Percentiles rank a stretch among this genome's conserved stretches.
Conservation (phyloP, 1,140 invertebrate species). For the Portunus trituberculatus region DNA sequence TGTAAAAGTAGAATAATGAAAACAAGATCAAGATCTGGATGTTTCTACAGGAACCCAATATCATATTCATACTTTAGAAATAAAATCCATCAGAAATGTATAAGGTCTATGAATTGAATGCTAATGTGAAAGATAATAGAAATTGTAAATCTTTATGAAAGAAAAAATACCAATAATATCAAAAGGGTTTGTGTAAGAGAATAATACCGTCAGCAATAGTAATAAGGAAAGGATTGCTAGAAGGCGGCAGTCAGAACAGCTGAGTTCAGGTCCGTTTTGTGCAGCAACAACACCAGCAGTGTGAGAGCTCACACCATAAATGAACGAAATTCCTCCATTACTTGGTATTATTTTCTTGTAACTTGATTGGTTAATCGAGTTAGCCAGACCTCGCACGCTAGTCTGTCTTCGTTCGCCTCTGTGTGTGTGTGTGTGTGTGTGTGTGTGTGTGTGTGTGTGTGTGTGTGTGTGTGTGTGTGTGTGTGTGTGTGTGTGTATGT, state of each 20-base stretch:
- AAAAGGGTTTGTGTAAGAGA: not conserved
- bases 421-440: constrained; percentile 18
- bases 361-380: constrained; percentile 9
- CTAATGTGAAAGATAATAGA: not conserved
- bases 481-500: not conserved
- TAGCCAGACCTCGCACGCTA: constrained; percentile 7
- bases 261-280: not conserved
- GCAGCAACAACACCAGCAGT: not conserved
- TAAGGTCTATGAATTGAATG: too few species aligned
- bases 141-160: not conserved
- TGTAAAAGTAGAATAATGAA: too few species aligned
- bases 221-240: too few species aligned
- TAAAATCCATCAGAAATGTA: too few species aligned
- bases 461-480: not conserved
- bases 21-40: too few species aligned
- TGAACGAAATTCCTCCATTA: constrained; percentile 22
- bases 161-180: not conserved
- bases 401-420: not conserved
- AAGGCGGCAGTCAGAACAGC: too few species aligned
- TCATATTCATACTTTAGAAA: too few species aligned
- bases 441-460: constrained; percentile 20
- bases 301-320: not conserved
- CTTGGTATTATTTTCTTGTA: constrained; percentile 3
- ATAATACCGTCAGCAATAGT: too few species aligned
- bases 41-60: too few species aligned